Evolutionary conservation across 2,888 invertebrate genomes (phyloP), one percentile per base, ranked within the genome.

Genomic region (Lampropteryx suffumata): DNA sequence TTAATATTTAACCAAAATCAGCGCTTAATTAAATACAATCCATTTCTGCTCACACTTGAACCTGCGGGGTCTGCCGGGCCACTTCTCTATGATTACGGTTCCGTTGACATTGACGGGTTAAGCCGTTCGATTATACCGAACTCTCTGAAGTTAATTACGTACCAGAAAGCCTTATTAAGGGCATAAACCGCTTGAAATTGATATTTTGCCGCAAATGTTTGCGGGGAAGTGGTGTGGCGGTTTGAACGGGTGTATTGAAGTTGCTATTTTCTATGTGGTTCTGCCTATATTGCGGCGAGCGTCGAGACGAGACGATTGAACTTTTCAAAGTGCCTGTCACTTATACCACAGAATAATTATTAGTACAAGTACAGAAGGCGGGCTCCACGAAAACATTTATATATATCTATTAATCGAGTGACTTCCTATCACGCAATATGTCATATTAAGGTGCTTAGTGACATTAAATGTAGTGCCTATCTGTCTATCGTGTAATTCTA

Each of bases 141-240:
- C 56, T 61, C 43, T 28, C 62, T 71, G 67, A 66, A 71, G 65
- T 71, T 73, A 71, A 73, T 73, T 65, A 69, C 67, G 61, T 52
- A 50, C 54, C 62, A 50, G 59, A 61, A 57, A 62, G 64, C 55
- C 44, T 36, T 47, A 54, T 61, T 60, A 61, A 30, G 50, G 35
- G 27, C 55, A 55, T 57, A 53, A 55, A 61, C 47, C 49, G 57
- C 40, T 48, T 57, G 52, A 59, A 64, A 69, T 64, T 69, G 57
- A 66, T 71, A 67, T 69, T 67, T 65, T 42, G 48, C 51, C 42
- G 48, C 50, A 48, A 58, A 60, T 42, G 30, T 35, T 32, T 45
- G 33, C 3, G 26, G 3, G 28, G 41, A 33, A 39, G 29, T 44
- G 21, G 42, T 32, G 48, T 44, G 39, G 29, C 24, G 39, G 12